Evolutionary conservation across 1,140 invertebrate genomes (phyloP).

Genomic region (Geopemphigus sp.): DNA sequence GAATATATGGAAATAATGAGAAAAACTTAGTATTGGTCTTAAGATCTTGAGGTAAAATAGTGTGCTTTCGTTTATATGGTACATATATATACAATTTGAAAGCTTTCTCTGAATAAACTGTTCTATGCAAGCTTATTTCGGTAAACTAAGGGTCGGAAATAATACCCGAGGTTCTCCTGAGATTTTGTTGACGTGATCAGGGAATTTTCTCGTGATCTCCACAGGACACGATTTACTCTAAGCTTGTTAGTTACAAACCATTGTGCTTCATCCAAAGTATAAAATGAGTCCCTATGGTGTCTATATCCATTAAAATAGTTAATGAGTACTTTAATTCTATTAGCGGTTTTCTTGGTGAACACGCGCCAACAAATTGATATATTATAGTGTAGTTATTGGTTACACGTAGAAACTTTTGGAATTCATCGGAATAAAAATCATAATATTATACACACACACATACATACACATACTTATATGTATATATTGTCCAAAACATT

Average conservation of each 20-base stretch:
- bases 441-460: too few species aligned
- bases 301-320: not conserved
- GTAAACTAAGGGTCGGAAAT: conserved; percentile 35
- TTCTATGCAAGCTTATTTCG: not conserved
- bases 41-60: not conserved
- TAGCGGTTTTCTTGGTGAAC: not conserved
- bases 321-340: conserved; percentile 5
- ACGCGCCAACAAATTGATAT: not conserved
- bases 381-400: not conserved
- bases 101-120: not conserved
- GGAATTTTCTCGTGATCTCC: not conserved
- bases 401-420: too few species aligned
- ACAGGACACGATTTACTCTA: not conserved
- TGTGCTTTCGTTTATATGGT: not conserved
- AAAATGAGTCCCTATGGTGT: not conserved
- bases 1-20: not conserved
- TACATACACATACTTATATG: too few species aligned
- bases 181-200: not conserved
- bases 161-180: conserved; percentile 1
- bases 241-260: conserved; percentile 32
- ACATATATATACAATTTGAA: conserved; percentile 7
- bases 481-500: too few species aligned
- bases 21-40: conserved; percentile 22
- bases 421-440: too few species aligned
- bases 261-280: not conserved